A percentile compares a stretch with the other conserved stretches of the same genome.
Evolutionary conservation across 1,140 invertebrate species (phyloP).

Genomic region (Teleogryllus occipitalis): DNA sequence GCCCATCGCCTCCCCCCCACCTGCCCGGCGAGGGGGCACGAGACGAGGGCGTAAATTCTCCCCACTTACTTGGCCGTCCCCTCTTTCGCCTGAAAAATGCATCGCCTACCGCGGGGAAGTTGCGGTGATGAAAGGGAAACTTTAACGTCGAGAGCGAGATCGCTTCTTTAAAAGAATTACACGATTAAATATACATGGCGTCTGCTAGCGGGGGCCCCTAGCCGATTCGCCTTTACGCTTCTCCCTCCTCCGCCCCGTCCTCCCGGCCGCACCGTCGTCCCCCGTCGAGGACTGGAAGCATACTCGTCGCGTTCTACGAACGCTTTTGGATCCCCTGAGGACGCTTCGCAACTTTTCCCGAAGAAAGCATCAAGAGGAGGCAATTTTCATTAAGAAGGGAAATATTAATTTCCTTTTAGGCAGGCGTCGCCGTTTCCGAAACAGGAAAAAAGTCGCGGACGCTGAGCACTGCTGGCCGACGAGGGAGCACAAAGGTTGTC

Average conservation of each 20-base stretch:
- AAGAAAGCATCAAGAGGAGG: not conserved
- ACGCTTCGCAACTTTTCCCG: not conserved
- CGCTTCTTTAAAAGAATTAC: slow-evolving; percentile 1
- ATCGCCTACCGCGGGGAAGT: not conserved
- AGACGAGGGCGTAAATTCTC: not conserved
- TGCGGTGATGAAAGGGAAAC: not conserved
- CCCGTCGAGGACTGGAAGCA: too few relatives aligned
- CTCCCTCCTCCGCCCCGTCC: not conserved
- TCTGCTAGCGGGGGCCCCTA: too few relatives aligned
- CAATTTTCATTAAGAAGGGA: slow-evolving; percentile 1
- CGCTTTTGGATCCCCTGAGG: too few relatives aligned
- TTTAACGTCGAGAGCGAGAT: not conserved
- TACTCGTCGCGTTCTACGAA: too few relatives aligned
- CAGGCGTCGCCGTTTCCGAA: not conserved
- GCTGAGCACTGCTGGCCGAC: too few relatives aligned
- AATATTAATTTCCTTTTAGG: slow-evolving; percentile 2
- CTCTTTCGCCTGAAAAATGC: not conserved
- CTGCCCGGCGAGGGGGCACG: too few relatives aligned
- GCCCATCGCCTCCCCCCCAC: too few relatives aligned
- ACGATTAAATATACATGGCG: not conserved
- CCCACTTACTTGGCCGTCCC: not conserved
- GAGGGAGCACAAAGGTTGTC: not conserved
- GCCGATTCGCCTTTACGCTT: not conserved
- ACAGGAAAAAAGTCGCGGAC: not conserved
- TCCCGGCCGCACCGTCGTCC: too few relatives aligned